Evolutionary conservation across 2,888 invertebrate genomes (phyloP), one percentile per base, ranked within the genome.

Genomic region (Cryptosula pallasiana): DNA sequence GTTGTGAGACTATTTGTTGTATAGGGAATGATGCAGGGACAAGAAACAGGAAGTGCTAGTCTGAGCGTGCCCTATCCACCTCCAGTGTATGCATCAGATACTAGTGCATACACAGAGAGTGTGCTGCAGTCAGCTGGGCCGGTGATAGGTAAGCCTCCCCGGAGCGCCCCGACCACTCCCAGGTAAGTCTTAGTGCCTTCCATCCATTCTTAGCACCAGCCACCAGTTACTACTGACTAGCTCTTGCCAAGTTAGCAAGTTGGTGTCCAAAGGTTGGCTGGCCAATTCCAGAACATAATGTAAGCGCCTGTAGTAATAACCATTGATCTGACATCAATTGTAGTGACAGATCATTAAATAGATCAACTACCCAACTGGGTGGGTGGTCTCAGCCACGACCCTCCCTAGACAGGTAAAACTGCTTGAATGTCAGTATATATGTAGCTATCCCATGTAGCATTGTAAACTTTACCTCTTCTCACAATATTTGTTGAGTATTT

Each of bases 31-130:
- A 5, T 45, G 45, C 45, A 63, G 25, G 63, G 63, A 5, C 32
- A 63, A 13, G 63, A 63, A 9, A 63, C 63, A 34, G 63, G 27
- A 9, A 63, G 34, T n/a, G 5, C 63, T 3, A 55, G 23, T 32
- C 63, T 63, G 16, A 32, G 25, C 27, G 63, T 63, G 2, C 63
- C 63, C 2, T 63, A 63, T 32, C 63, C 25, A 34, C 16, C 32
- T 34, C 5, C 32, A 27, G 32, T 27, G 1, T 63, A 63, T 63
- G 63, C 32, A 32, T 63, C 63, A 13, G 63, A 63, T n/a, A 63
- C 63, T 13, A 63, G 63, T n/a, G 32, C 9, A 13, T 63, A 63
- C 32, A 63, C 63, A 34, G 63, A 63, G 34, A 63, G 63, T n/a
- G 32, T 63, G 29, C 34, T 63, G n/a, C 29, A 34, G 2, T 63